A percentile compares a stretch with the other conserved stretches of the same genome.
Conservation (phyloP, 2,113 vertebrate genomes). For the Prionailurus bengalensis region DNA sequence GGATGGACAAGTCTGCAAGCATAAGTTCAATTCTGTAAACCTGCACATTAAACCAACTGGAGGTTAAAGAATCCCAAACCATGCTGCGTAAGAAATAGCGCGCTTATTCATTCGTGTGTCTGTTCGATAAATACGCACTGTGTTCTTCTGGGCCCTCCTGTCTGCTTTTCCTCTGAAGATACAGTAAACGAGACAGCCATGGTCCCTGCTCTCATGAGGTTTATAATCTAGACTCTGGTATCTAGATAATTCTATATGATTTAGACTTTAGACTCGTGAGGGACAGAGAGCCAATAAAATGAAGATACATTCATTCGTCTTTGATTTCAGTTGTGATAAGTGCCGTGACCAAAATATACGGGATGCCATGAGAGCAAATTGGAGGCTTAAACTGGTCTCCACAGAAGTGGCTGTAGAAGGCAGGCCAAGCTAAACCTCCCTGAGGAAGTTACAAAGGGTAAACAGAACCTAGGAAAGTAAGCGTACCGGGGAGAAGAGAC, state of each 20-base stretch:
- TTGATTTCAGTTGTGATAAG: neutral
- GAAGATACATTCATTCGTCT: neutral
- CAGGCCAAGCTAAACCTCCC: neutral
- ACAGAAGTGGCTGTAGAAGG: accelerated
- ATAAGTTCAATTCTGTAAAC: neutral
- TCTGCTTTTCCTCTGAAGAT: neutral
- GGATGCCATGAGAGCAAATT: neutral
- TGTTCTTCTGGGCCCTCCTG: neutral
- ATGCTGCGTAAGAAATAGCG: accelerated
- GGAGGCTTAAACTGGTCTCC: neutral
- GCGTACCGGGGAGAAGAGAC: neutral
- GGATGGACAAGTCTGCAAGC: neutral
- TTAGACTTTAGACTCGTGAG: neutral
- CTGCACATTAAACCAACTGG: neutral
- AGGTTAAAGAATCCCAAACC: neutral
- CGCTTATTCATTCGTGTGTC: accelerated
- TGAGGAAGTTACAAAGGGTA: neutral
- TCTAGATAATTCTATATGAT: neutral
- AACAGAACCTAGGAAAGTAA: neutral
- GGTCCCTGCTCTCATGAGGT: accelerated
- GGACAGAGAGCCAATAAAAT: neutral
- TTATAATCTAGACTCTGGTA: neutral
- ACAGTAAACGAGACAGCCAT: accelerated
- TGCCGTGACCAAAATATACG: neutral
- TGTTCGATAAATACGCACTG: accelerated